Conservation (phyloP, 2,888 invertebrate genomes). For the Arge pagana region DNA sequence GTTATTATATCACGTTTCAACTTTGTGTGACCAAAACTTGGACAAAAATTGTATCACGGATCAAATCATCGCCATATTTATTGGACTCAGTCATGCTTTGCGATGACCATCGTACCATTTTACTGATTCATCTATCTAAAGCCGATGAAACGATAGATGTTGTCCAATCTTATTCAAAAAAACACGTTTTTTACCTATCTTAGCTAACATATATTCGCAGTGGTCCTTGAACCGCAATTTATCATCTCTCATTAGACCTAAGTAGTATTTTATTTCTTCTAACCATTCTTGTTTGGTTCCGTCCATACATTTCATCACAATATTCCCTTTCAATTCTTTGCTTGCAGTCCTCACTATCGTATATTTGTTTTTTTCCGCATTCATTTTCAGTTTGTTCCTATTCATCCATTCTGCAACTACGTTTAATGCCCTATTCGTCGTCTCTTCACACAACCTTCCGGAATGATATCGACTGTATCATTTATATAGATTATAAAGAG, state of each 20-base stretch:
- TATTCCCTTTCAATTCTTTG: constrained; percentile 15
- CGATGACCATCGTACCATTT: no score
- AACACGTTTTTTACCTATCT: constrained; percentile 24
- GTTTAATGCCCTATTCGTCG: neutral
- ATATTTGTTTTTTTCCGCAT: neutral
- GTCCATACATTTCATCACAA: constrained; percentile 17
- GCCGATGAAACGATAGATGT: no score
- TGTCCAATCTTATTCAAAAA: no score
- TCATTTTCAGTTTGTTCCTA: neutral
- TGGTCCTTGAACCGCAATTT: constrained; percentile 21
- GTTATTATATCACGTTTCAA: no score
- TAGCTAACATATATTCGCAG: constrained; percentile 23
- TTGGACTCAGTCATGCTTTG: no score
- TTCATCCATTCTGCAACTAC: neutral
- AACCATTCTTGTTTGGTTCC: constrained; percentile 19
- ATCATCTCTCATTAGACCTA: constrained; percentile 25
- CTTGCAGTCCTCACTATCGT: constrained; percentile 1
- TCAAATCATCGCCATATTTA: no score
- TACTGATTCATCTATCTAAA: no score
- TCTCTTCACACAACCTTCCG: neutral
- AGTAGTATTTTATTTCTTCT: constrained; percentile 23
- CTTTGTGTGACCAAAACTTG: no score
- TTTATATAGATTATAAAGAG: neutral
- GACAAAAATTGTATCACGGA: no score
- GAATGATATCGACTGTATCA: neutral